These are phyloP conservation scores for Vespertilio murinus DNA, from an alignment of 2,797 vertebrate species.

Conservation along the genomic window DNA sequence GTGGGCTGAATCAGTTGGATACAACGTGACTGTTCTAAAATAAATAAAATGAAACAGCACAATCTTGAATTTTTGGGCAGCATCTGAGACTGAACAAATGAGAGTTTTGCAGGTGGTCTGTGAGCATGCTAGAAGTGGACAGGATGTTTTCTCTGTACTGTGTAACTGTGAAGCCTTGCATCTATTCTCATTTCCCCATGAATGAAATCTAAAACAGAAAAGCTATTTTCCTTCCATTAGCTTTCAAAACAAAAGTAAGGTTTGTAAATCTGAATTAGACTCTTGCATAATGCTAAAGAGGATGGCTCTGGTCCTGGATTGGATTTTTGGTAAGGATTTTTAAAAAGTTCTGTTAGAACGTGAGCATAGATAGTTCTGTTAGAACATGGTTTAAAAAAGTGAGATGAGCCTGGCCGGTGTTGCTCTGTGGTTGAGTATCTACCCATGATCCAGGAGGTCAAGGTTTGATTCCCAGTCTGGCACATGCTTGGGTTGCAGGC, in stretches of 20 bases:
- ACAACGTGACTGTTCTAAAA: slow-evolving; percentile 55
- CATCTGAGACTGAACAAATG: neutral
- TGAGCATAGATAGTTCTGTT: neutral
- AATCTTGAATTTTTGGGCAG: slow-evolving; percentile 48
- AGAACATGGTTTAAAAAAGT: neutral
- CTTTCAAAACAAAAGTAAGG: slow-evolving; percentile 39
- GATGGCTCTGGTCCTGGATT: neutral
- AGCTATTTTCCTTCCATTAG: neutral
- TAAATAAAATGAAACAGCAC: slow-evolving; percentile 52
- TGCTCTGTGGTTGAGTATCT: too few species aligned
- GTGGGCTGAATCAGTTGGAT: neutral
- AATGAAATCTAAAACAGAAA: neutral
- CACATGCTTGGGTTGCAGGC: too few species aligned
- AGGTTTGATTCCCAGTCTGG: too few species aligned
- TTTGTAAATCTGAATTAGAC: neutral
- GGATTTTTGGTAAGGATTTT: neutral
- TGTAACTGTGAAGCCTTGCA: neutral
- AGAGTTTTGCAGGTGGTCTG: slow-evolving; percentile 22
- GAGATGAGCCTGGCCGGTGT: neutral
- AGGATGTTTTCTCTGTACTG: slow-evolving; percentile 39
- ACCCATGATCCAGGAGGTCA: too few species aligned
- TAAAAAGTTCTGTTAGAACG: slow-evolving; percentile 27
- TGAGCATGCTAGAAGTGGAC: neutral
- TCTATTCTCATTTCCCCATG: slow-evolving; percentile 4
- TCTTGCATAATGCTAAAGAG: neutral